These are phyloP conservation scores for Tyto alba DNA, from an alignment of 2,113 vertebrate genomes.

Conservation along the genomic window DNA sequence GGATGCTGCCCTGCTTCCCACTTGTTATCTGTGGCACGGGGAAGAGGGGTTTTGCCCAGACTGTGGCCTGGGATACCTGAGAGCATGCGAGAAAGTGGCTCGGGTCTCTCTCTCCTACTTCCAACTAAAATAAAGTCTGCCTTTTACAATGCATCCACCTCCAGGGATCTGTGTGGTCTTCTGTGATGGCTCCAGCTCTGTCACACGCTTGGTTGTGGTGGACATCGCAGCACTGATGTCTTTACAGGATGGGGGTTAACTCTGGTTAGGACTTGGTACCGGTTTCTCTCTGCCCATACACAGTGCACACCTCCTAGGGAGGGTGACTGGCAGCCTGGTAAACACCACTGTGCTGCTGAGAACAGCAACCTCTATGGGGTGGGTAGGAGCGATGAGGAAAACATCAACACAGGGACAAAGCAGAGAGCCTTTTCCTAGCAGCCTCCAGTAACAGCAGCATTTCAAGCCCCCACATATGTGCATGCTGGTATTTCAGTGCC, in stretches of 20 bases:
- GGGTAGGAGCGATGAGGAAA: background rate
- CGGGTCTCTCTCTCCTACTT: background rate
- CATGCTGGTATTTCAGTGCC: background rate
- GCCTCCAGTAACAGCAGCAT: background rate
- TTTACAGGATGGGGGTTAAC: background rate
- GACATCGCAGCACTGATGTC: background rate
- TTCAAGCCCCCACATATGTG: background rate
- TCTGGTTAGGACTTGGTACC: background rate
- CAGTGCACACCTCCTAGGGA: background rate
- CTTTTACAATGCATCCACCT: background rate
- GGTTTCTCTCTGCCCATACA: rapidly evolving
- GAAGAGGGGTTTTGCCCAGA: background rate
- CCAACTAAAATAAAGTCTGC: background rate
- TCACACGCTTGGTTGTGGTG: rapidly evolving
- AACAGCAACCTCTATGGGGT: background rate
- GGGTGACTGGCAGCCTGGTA: background rate
- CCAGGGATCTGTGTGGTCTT: background rate
- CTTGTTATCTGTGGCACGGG: background rate
- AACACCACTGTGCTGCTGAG: background rate
- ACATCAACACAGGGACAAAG: background rate
- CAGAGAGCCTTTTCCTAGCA: background rate
- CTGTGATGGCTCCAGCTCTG: background rate
- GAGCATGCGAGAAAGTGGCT: background rate
- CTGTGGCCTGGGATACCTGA: rapidly evolving
- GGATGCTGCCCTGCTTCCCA: background rate